Percentiles rank a stretch among this genome's conserved stretches.
Conservation (phyloP, 2,797 vertebrate genomes). For the Nannoperca australis region DNA sequence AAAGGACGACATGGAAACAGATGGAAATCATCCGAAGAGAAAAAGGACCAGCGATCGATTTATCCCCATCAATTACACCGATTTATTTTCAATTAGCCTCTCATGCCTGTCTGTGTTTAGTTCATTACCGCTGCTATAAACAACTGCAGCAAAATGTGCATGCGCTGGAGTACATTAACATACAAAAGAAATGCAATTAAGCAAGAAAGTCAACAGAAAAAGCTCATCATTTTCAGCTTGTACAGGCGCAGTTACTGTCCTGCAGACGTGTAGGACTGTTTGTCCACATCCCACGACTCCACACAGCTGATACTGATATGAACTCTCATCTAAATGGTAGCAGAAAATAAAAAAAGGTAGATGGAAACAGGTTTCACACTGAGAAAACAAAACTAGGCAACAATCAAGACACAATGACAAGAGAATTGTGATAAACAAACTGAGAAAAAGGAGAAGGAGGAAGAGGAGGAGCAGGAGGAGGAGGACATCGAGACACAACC, state of each 20-base stretch:
- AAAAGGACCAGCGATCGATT: not conserved
- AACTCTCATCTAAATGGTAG: conserved; percentile 14
- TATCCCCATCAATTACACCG: conserved; percentile 12
- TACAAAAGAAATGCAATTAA: conserved; percentile 6
- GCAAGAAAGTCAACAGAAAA: not conserved
- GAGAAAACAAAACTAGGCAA: conserved; percentile 3
- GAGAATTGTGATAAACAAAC: conserved; percentile 3
- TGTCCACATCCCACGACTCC: not conserved
- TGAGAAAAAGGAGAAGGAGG: too few species aligned
- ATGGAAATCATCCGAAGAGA: conserved; percentile 6
- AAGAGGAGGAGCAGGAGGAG: too few species aligned
- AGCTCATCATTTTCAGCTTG: not conserved
- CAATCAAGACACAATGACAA: not conserved
- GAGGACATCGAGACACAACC: not conserved
- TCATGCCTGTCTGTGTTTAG: conserved; percentile 1
- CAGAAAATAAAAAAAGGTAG: not conserved
- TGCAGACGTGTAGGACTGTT: not conserved
- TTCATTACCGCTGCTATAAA: not conserved
- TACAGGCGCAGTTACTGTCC: not conserved
- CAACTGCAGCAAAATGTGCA: not conserved
- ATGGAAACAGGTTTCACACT: conserved; percentile 1
- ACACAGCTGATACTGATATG: not conserved
- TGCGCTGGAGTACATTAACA: not conserved
- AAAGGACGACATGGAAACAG: conserved; percentile 15
- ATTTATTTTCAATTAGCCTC: conserved; percentile 10